Percentiles rank a stretch among this genome's conserved stretches.
Evolutionary conservation across 2,797 vertebrate genomes (phyloP).

Genomic region (Dicrostonyx torquatus): DNA sequence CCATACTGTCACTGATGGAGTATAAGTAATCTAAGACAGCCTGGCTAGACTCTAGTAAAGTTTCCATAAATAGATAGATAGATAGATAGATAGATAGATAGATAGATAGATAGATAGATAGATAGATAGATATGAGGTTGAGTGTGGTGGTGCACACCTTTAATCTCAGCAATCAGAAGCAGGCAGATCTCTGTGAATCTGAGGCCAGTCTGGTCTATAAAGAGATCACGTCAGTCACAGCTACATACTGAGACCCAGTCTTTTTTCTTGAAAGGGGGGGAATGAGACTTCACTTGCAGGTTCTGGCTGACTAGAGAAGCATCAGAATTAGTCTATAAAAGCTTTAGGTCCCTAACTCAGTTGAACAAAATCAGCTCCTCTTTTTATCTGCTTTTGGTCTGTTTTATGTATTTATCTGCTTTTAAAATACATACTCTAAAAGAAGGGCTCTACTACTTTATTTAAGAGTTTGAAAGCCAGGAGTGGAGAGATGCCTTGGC

Average conservation of each 20-base stretch:
- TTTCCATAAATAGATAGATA: no score
- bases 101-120: no score
- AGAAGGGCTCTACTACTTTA: conserved; percentile 5
- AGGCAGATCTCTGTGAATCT: background rate
- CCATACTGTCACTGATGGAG: background rate
- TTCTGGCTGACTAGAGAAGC: background rate
- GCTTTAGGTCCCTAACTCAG: background rate
- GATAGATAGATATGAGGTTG: no score
- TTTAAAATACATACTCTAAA: conserved; percentile 59
- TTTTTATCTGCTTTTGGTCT: conserved; percentile 25
- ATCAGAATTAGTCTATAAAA: background rate
- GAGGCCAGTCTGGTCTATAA: background rate
- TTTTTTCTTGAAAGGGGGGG: background rate
- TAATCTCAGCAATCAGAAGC: background rate
- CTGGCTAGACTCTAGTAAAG: background rate
- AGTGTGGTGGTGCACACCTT: background rate
- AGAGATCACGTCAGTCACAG: background rate
- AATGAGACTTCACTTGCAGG: background rate
- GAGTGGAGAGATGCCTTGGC: background rate
- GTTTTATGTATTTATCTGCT: conserved; percentile 40
- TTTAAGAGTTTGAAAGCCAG: conserved; percentile 23
- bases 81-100: no score
- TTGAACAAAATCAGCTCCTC: background rate
- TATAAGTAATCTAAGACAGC: background rate
- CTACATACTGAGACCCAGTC: background rate